These are phyloP conservation scores for Neopipo cinnamomea DNA, from an alignment of 2,113 vertebrate genomes.

Conservation along the genomic window DNA sequence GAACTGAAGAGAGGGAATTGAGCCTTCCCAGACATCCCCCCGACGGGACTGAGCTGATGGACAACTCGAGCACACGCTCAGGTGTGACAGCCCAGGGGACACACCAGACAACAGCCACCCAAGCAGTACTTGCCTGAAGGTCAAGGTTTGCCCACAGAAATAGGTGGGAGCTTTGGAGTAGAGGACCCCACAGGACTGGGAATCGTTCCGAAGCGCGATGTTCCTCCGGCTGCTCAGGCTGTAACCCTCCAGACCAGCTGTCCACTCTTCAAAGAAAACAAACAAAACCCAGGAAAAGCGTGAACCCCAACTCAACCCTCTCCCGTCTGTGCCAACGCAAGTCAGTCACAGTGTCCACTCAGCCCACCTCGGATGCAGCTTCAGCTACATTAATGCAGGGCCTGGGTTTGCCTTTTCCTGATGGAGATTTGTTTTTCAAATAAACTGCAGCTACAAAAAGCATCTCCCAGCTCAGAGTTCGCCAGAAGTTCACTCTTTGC, in stretches of 20 bases:
- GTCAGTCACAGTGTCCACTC: fast-evolving
- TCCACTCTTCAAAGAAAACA: constrained; percentile 81
- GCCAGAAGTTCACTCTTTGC: background rate
- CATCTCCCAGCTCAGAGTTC: background rate
- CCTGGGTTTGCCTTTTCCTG: background rate
- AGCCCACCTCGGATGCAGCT: background rate
- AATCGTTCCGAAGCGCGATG: constrained; percentile 90
- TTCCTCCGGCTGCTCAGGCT: constrained; percentile 94
- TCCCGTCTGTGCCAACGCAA: background rate
- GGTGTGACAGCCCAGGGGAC: background rate
- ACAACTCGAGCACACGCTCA: background rate
- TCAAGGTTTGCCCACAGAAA: constrained; percentile 92
- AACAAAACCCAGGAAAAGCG: background rate
- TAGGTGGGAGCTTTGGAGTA: constrained; percentile 93
- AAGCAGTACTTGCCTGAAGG: constrained; percentile 83
- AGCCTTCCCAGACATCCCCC: background rate
- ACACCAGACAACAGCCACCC: background rate
- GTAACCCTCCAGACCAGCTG: constrained; percentile 88
- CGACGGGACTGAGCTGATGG: background rate
- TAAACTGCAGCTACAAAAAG: background rate
- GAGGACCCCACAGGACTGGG: constrained; percentile 77
- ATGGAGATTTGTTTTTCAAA: background rate
- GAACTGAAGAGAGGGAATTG: background rate
- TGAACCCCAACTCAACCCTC: background rate
- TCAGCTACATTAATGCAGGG: background rate